Conservation (phyloP, 2,797 vertebrate species). For the Distichodus sexfasciatus region DNA sequence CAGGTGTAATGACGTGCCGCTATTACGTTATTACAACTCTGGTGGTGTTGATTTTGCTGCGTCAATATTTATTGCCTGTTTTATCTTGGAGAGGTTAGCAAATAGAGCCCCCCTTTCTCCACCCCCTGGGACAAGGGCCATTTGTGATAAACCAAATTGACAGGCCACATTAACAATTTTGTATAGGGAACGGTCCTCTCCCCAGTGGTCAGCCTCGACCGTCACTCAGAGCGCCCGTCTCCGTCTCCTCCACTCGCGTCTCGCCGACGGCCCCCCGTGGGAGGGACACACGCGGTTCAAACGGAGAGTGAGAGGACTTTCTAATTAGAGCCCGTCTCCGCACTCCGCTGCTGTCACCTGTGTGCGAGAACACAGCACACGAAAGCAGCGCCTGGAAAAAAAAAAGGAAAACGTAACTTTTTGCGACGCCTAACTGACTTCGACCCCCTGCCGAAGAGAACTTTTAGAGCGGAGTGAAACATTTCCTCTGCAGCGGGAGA, state of each 20-base stretch:
- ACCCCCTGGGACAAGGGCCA: conserved; percentile 5
- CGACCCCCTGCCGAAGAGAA: conserved; percentile 1
- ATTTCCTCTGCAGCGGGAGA: conserved; percentile 5
- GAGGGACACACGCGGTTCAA: conserved; percentile 42
- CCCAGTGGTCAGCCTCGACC: conserved; percentile 16
- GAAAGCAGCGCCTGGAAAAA: background rate
- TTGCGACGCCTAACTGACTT: conserved; percentile 9
- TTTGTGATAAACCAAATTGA: conserved; percentile 20
- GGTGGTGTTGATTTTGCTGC: background rate
- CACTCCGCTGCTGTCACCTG: conserved; percentile 31
- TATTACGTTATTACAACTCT: background rate
- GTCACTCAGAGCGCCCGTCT: conserved; percentile 26
- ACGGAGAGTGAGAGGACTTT: conserved; percentile 30
- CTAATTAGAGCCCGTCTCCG: conserved; percentile 40
- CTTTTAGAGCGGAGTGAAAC: background rate
- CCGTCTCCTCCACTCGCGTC: conserved; percentile 6
- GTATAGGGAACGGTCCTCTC: conserved; percentile 29
- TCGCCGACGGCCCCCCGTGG: conserved; percentile 29
- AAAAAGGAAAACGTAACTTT: conserved; percentile 12
- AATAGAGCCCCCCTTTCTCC: background rate
- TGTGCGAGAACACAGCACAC: background rate
- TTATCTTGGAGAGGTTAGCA: background rate
- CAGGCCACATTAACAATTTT: conserved; percentile 44
- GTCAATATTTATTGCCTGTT: background rate
- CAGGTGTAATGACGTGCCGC: background rate